Conservation (phyloP, 92 coral and sea anemone species). For the Phenganax marumi region DNA sequence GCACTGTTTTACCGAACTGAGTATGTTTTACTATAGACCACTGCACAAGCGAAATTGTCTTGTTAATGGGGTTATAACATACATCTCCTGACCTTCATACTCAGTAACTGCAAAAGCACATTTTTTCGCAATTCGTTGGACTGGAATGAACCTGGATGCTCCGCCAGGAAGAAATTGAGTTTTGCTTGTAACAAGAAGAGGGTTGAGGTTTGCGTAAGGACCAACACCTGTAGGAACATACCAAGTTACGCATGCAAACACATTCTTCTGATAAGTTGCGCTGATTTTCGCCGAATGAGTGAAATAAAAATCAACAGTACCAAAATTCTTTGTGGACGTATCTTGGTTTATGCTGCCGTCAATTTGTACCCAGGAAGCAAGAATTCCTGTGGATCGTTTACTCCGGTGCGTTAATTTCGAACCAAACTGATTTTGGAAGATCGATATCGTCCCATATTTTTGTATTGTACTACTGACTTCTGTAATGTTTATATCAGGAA, state of each 20-base stretch:
- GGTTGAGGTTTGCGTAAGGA: conserved; percentile 40
- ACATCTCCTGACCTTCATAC: background rate
- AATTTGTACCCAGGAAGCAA: background rate
- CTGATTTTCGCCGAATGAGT: conserved; percentile 9
- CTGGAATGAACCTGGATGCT: conserved; percentile 58
- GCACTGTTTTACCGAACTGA: background rate
- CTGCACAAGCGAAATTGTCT: conserved; percentile 7
- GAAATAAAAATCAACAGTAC: conserved; percentile 36
- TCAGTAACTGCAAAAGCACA: conserved; percentile 53
- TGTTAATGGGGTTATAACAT: conserved; percentile 13
- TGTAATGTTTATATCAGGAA: background rate
- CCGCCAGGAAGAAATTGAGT: conserved; percentile 48
- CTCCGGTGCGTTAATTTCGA: conserved; percentile 14
- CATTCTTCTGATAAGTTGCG: background rate
- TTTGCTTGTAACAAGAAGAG: conserved; percentile 51
- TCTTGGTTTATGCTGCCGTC: conserved; percentile 18
- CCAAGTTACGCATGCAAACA: conserved; percentile 43
- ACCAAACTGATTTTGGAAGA: background rate
- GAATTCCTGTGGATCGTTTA: conserved; percentile 21
- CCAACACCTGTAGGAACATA: background rate
- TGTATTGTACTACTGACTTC: background rate
- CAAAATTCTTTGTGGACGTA: conserved; percentile 11
- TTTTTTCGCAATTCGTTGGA: conserved; percentile 64
- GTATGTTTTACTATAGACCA: background rate
- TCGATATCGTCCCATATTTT: conserved; percentile 8